phyloP scores from a whole-genome alignment of 2,113 vertebrate genomes.

The Xenopus tropicalis region DNA sequence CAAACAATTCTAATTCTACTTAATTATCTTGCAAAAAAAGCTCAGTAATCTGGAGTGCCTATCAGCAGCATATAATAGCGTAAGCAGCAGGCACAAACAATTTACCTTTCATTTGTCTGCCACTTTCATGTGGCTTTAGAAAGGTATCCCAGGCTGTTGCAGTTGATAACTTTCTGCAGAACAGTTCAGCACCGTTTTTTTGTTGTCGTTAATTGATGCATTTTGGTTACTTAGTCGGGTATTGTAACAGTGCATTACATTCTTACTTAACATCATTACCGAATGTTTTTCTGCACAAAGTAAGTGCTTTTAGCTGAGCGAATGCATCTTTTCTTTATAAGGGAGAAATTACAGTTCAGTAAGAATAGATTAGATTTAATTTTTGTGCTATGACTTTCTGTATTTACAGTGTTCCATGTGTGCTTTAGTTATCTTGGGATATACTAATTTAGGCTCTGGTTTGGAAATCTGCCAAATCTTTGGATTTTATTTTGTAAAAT shows the following conservation, averaged over 20 bases:
- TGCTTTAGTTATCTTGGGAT: no score
- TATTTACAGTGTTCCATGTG: no score
- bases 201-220: constrained; percentile 9
- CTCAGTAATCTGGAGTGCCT: not conserved
- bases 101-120: not conserved
- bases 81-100: not conserved
- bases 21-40: no score
- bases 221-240: constrained; percentile 8
- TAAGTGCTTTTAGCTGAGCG: constrained; percentile 38
- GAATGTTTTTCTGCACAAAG: not conserved
- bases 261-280: constrained; percentile 40
- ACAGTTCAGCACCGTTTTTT: not conserved
- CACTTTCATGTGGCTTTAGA: not conserved
- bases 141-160: not conserved
- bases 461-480: no score
- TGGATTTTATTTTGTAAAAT: no score
- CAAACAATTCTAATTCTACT: no score
- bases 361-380: constrained; percentile 41
- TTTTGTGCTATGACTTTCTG: not conserved
- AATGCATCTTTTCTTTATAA: constrained; percentile 30
- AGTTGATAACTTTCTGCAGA: not conserved
- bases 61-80: no score
- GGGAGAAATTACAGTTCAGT: constrained; percentile 38
- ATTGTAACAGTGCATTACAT: constrained; percentile 16
- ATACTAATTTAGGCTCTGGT: no score